Evolutionary conservation across 2,113 vertebrate genomes (phyloP).

Genomic region (Struthidea cinerea): DNA sequence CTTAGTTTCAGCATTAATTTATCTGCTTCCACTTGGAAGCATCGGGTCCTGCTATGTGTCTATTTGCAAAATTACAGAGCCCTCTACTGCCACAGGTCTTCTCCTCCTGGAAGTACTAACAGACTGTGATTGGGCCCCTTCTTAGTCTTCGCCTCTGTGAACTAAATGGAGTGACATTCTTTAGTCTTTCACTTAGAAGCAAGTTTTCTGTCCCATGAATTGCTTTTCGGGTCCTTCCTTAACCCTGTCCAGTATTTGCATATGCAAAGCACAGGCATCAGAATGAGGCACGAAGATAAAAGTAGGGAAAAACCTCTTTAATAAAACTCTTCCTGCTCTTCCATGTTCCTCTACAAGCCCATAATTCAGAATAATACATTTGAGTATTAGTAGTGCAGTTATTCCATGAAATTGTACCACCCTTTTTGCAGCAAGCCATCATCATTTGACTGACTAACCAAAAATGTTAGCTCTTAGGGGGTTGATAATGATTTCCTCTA

Average conservation of each 20-base stretch:
- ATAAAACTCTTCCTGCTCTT: background rate
- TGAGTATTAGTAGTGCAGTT: background rate
- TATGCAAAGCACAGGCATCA: background rate
- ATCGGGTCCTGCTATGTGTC: background rate
- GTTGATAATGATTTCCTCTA: background rate
- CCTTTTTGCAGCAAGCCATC: slow-evolving; percentile 1
- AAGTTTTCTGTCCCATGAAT: background rate
- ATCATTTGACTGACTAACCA: slow-evolving; percentile 12
- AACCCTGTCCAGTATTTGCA: background rate
- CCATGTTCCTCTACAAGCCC: background rate
- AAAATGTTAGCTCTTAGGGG: background rate
- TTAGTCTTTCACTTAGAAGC: background rate
- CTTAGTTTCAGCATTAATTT: background rate
- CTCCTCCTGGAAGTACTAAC: background rate
- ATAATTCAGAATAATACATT: background rate
- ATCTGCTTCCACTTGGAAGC: background rate
- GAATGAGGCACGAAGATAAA: background rate
- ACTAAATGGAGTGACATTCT: background rate
- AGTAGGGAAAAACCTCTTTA: background rate
- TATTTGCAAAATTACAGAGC: background rate
- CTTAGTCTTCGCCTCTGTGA: background rate
- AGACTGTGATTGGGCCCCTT: background rate
- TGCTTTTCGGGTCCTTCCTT: background rate
- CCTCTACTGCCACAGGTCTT: background rate
- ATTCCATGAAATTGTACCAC: background rate